These are phyloP conservation scores for Campaea margaritaria DNA, from an alignment of 2,888 invertebrate genomes.

Conservation along the genomic window DNA sequence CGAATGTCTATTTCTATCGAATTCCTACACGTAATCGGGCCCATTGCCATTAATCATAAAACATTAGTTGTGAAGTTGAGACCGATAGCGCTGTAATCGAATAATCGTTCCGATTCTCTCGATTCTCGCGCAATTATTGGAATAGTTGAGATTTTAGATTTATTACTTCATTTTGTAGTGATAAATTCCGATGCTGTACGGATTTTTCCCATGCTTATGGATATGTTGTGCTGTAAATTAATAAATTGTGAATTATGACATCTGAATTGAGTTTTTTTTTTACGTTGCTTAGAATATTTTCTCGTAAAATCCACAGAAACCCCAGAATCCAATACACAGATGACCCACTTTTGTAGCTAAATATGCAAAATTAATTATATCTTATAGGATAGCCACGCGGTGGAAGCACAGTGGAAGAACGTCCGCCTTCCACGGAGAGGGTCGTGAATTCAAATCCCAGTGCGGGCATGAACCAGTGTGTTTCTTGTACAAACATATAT, in stretches of 20 bases:
- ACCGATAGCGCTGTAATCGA: constrained; percentile 52
- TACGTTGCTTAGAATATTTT: no score
- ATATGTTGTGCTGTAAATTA: background rate
- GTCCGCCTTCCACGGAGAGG: no score
- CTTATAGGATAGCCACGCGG: no score
- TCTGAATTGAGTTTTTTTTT: background rate
- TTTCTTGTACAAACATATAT: no score
- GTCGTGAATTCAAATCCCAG: no score
- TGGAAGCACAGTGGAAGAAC: no score
- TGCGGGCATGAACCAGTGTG: no score
- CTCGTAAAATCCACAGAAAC: no score
- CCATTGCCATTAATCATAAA: constrained; percentile 64
- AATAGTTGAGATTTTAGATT: constrained; percentile 25
- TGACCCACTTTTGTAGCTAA: no score
- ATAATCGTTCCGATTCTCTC: constrained; percentile 48
- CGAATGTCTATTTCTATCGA: constrained; percentile 40
- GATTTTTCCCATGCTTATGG: constrained; percentile 12
- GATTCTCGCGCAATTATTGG: constrained; percentile 22
- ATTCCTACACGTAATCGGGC: constrained; percentile 54
- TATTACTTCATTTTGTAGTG: constrained; percentile 30
- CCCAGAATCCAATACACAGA: no score
- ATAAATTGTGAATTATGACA: constrained; percentile 2
- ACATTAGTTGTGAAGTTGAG: constrained; percentile 52
- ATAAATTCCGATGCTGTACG: constrained; percentile 4
- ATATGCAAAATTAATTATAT: no score